phyloP scores from a whole-genome alignment of 2,888 invertebrate species.

The Protonemura montana region DNA sequence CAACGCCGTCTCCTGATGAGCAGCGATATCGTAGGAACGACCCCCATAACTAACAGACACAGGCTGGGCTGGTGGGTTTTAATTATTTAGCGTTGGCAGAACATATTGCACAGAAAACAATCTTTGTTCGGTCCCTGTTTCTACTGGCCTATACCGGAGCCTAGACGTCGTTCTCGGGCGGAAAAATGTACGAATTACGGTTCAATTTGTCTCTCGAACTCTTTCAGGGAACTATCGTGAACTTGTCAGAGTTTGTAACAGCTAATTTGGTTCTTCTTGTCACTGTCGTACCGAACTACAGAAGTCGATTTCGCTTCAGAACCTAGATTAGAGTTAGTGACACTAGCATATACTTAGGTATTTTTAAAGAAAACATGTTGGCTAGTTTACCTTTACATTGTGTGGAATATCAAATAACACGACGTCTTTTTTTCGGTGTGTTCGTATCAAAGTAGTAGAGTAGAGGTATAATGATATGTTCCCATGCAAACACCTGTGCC shows the following conservation, averaged over 20 bases:
- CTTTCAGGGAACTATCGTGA: background rate
- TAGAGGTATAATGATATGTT: background rate
- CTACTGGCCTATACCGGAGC: no score
- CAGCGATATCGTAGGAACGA: background rate
- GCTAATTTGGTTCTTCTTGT: background rate
- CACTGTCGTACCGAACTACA: background rate
- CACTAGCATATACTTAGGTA: no score
- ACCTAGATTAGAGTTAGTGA: background rate
- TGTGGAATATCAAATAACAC: background rate
- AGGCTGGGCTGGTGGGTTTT: background rate
- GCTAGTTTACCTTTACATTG: no score
- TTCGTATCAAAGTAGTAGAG: background rate
- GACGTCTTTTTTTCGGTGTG: background rate
- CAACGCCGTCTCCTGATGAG: background rate
- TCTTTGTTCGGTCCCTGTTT: no score
- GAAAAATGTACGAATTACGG: no score
- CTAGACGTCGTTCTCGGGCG: no score
- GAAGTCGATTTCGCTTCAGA: background rate
- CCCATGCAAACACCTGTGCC: constrained; percentile 18
- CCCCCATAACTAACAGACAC: background rate
- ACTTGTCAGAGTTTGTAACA: background rate
- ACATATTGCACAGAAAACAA: background rate
- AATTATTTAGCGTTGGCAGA: background rate
- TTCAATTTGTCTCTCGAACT: no score
- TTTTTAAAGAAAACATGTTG: no score